Evolutionary conservation across 2,888 invertebrate species (phyloP).

Genomic region (Oxyteleia sp.): DNA sequence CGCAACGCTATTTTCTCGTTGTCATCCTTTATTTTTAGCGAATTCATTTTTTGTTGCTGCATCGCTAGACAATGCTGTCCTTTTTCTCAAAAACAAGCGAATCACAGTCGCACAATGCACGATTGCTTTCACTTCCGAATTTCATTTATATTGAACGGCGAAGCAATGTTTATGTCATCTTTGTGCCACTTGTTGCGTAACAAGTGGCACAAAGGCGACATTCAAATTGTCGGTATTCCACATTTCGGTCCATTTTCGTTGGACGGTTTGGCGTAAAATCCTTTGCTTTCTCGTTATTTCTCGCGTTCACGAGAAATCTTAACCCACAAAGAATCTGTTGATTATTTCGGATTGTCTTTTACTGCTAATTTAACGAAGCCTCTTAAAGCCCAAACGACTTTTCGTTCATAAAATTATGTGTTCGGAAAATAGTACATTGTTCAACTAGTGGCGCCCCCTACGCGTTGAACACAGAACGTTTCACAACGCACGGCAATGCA

Average conservation of each 20-base stretch:
- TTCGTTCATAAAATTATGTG: neutral
- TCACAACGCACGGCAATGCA: too few relatives aligned
- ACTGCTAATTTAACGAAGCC: conserved; percentile 24
- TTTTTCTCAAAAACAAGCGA: conserved; percentile 15
- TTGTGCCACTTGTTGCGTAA: conserved; percentile 55
- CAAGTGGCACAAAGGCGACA: conserved; percentile 55
- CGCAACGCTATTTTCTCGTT: too few relatives aligned
- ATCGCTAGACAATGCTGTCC: conserved; percentile 16
- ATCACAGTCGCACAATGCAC: conserved; percentile 27
- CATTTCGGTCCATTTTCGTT: conserved; percentile 58
- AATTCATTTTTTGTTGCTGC: conserved; percentile 14
- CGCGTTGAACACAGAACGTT: too few relatives aligned
- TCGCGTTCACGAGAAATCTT: conserved; percentile 52
- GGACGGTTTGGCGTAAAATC: conserved; percentile 14
- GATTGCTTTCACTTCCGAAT: conserved; percentile 60
- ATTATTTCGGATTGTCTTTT: conserved; percentile 45
- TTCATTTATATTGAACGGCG: conserved; percentile 32
- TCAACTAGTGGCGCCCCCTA: too few relatives aligned
- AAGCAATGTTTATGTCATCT: conserved; percentile 23
- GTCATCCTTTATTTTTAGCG: too few relatives aligned
- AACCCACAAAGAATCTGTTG: conserved; percentile 46
- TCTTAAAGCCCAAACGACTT: conserved; percentile 9
- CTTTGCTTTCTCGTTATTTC: conserved; percentile 53
- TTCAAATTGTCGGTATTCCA: conserved; percentile 53
- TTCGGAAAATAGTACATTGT: too few relatives aligned